Percentiles rank a stretch among this genome's conserved stretches.
Conservation (phyloP, 2,113 vertebrate genomes). For the Trogon melanurus region DNA sequence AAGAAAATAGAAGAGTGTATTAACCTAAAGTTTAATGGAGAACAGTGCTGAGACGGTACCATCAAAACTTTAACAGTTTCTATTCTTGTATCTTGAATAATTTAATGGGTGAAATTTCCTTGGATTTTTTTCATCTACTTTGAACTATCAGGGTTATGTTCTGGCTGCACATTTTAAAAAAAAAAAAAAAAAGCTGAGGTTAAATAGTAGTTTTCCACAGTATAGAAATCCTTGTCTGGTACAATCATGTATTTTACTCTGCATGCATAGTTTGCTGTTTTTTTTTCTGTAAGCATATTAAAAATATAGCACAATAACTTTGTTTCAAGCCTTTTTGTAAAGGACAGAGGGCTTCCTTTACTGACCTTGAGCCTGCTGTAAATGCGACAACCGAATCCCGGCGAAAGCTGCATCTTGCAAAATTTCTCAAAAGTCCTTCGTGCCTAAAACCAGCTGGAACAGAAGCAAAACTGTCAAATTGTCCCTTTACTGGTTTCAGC, state of each 20-base stretch:
- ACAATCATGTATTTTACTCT: background rate
- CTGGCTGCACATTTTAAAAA: background rate
- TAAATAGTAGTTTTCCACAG: background rate
- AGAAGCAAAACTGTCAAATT: no score
- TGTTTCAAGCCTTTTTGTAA: background rate
- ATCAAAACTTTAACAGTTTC: background rate
- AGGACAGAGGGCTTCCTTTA: rapidly evolving
- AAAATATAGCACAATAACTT: background rate
- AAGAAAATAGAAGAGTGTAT: background rate
- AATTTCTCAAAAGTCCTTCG: rapidly evolving
- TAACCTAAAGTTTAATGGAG: background rate
- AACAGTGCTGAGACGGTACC: background rate
- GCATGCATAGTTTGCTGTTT: background rate
- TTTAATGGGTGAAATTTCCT: background rate
- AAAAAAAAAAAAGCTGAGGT: background rate
- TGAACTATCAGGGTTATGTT: background rate
- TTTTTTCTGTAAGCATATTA: background rate
- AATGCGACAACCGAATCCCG: rapidly evolving
- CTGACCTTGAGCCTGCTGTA: rapidly evolving
- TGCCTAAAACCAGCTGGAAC: background rate
- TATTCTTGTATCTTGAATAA: background rate
- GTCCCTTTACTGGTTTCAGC: rapidly evolving
- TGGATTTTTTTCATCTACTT: background rate
- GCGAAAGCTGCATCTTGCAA: background rate
- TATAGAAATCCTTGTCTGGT: background rate